These are phyloP conservation scores for Romanomermis culicivorax DNA, from an alignment of 2,888 invertebrate genomes.

Conservation along the genomic window DNA sequence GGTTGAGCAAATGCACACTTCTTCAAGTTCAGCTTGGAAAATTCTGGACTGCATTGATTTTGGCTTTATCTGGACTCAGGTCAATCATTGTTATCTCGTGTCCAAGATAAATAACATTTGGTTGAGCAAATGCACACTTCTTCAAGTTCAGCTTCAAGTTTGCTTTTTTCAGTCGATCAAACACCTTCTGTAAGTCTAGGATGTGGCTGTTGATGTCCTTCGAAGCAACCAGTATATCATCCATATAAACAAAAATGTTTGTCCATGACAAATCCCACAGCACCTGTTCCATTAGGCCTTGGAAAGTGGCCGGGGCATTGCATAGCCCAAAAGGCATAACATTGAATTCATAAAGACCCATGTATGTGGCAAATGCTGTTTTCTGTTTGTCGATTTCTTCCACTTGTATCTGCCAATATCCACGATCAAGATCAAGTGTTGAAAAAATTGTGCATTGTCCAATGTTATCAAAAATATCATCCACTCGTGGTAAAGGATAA, in stretches of 20 bases:
- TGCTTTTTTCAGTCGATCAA: background rate
- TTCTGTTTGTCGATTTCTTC: background rate
- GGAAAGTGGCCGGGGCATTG: background rate
- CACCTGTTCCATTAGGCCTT: background rate
- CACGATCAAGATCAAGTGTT: background rate
- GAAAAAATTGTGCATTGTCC: background rate
- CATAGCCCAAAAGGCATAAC: background rate
- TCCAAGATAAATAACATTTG: too few relatives aligned
- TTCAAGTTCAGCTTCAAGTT: slow-evolving; percentile 5
- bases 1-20: background rate
- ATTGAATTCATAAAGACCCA: background rate
- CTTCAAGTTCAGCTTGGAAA: too few relatives aligned
- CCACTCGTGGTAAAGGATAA: slow-evolving; percentile 12
- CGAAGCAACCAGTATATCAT: background rate
- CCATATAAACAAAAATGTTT: background rate
- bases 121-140: too few relatives aligned
- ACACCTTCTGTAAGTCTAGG: background rate
- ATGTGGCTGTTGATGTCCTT: background rate
- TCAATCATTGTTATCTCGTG: slow-evolving; percentile 11
- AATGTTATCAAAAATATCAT: slow-evolving; percentile 10
- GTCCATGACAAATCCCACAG: slow-evolving; percentile 11
- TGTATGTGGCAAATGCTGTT: background rate
- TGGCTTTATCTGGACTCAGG: slow-evolving; percentile 12
- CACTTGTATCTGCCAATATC: slow-evolving; percentile 2
- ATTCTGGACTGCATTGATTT: too few relatives aligned